Percentiles rank a stretch among this genome's conserved stretches.
phyloP scores from a whole-genome alignment of 2,113 vertebrate genomes.

The Aptenodytes patagonicus region DNA sequence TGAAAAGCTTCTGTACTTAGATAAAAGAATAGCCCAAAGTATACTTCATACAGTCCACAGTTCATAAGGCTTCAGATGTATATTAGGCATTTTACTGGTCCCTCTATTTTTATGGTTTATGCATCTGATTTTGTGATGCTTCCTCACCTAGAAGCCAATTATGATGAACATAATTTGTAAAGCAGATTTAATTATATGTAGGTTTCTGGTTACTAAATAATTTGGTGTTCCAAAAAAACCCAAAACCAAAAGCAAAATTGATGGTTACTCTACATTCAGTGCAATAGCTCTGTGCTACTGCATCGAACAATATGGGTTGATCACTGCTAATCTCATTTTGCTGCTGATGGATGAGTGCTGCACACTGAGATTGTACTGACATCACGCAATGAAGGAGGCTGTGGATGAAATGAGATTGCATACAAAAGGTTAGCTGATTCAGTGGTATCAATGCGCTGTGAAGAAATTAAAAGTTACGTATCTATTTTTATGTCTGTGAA shows the following conservation, averaged over 20 bases:
- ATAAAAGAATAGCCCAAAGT: not conserved
- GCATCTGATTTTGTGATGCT: not conserved
- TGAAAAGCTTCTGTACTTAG: not conserved
- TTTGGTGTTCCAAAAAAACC: not conserved
- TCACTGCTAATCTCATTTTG: slow-evolving; percentile 55
- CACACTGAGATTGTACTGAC: slow-evolving; percentile 25
- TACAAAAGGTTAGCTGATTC: slow-evolving; percentile 18
- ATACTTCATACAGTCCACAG: not conserved
- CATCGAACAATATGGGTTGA: not conserved
- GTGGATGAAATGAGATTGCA: not conserved
- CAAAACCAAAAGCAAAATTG: not conserved
- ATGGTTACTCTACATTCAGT: not conserved
- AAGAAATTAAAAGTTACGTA: not conserved
- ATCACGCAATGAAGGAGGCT: not conserved
- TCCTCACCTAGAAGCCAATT: not conserved
- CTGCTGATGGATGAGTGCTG: slow-evolving; percentile 8
- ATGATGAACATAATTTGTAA: not conserved
- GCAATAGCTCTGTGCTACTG: not conserved
- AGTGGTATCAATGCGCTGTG: not conserved
- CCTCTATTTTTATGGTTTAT: not conserved
- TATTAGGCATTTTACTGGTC: not conserved
- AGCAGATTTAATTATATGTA: not conserved
- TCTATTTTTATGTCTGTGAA: not conserved
- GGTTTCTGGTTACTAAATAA: not conserved
- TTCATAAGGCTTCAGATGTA: slow-evolving; percentile 51